Evolutionary conservation across 1,140 invertebrate genomes (phyloP).

Genomic region (Bombus confusus): DNA sequence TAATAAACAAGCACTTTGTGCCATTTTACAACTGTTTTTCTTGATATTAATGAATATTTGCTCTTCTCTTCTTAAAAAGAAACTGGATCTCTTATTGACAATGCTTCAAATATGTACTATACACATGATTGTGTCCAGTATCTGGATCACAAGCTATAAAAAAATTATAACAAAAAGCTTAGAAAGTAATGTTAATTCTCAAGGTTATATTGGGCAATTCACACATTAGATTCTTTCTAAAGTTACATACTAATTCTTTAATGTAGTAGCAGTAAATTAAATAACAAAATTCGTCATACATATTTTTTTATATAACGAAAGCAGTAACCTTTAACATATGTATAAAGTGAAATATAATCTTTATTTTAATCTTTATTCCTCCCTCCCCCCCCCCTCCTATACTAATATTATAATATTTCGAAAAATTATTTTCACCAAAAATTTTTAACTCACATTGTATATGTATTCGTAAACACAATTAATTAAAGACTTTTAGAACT

Average conservation of each 20-base stretch:
- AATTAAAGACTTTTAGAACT: background rate
- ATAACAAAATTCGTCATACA: background rate
- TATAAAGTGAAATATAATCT: background rate
- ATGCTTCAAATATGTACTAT: background rate
- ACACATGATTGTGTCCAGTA: background rate
- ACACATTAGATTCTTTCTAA: background rate
- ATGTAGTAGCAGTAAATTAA: background rate
- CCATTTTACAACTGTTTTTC: slow-evolving; percentile 77
- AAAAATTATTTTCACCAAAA: background rate
- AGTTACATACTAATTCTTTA: background rate
- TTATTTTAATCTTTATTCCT: too few species aligned
- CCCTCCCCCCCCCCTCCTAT: too few species aligned
- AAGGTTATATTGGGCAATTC: slow-evolving; percentile 11
- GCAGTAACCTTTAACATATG: background rate
- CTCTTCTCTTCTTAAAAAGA: background rate
- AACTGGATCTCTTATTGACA: background rate
- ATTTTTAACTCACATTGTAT: background rate
- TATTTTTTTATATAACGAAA: background rate
- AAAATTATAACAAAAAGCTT: slow-evolving; percentile 28
- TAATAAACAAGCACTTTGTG: slow-evolving; percentile 85
- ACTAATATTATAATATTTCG: background rate
- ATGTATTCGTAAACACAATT: background rate
- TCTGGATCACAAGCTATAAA: background rate
- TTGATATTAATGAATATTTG: slow-evolving; percentile 2
- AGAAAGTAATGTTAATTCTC: slow-evolving; percentile 6